A percentile compares a stretch with the other conserved stretches of the same genome.
Evolutionary conservation across 1,140 invertebrate species (phyloP).

Genomic region (Rhagoletis pomonella): DNA sequence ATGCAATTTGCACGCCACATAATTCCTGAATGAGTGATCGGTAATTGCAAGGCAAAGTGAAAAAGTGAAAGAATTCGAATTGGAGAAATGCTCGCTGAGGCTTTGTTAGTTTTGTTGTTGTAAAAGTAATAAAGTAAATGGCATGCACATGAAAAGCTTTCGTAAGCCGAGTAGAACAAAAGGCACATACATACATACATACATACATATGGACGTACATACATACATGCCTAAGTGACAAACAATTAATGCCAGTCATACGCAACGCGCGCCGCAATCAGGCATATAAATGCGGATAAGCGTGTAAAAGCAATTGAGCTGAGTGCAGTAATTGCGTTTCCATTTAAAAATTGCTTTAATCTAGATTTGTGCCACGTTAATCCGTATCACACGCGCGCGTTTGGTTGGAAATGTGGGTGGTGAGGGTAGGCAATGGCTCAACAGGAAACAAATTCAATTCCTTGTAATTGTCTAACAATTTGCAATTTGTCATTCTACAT

Average conservation of each 20-base stretch:
- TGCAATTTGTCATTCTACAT: no score
- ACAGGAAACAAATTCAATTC: no score
- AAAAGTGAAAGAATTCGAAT: not conserved
- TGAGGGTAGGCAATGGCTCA: no score
- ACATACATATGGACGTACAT: not conserved
- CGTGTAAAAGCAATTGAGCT: not conserved
- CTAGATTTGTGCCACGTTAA: not conserved
- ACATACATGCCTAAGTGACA: not conserved
- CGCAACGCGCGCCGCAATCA: not conserved
- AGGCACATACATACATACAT: no score
- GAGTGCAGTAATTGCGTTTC: not conserved
- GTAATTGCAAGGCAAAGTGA: not conserved
- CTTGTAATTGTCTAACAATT: no score
- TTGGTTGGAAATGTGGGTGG: not conserved
- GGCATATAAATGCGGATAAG: no score
- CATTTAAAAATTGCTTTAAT: not conserved
- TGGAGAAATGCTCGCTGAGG: not conserved
- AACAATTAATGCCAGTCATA: conserved; percentile 36
- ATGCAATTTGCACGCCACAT: conserved; percentile 19
- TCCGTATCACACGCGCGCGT: not conserved
- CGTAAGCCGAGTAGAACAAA: not conserved
- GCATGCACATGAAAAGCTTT: not conserved
- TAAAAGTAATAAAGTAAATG: conserved; percentile 22
- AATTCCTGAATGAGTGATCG: conserved; percentile 35
- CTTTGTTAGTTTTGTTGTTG: conserved; percentile 1